Conservation (phyloP, 35 echinoderm and acorn worm genomes). For the Strongylocentrotus purpuratus region DNA sequence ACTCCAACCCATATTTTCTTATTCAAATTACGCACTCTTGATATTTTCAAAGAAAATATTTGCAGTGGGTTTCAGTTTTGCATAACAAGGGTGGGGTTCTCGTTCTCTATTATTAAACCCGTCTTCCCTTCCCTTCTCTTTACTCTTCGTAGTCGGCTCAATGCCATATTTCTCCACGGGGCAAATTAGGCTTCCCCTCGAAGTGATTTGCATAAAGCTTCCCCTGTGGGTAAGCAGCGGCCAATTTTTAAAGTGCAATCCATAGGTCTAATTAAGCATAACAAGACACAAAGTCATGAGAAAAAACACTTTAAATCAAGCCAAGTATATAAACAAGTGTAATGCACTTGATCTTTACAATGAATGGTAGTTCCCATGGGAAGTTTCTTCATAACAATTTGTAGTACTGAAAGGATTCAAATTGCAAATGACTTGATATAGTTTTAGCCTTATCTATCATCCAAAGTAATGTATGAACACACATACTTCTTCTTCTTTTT, state of each 20-base stretch:
- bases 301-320: not conserved
- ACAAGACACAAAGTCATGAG: not conserved
- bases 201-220: not conserved
- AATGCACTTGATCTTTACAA: not conserved
- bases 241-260: not conserved
- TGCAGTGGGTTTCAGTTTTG: constrained; percentile 6
- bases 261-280: constrained; percentile 2
- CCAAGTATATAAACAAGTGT: not conserved
- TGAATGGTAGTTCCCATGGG: not conserved
- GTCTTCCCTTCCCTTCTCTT: not conserved
- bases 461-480: too few relatives aligned
- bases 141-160: not conserved
- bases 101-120: not conserved
- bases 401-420: not conserved
- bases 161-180: not conserved
- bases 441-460: too few relatives aligned
- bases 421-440: too few relatives aligned
- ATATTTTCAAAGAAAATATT: constrained; percentile 45
- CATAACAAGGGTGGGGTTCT: not conserved
- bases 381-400: not conserved
- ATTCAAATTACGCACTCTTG: not conserved
- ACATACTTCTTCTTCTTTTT: too few relatives aligned
- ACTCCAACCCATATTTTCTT: constrained; percentile 15
- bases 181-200: not conserved
- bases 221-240: not conserved